Conservation (phyloP, 1,140 invertebrate genomes). For the Conus betulinus region DNA sequence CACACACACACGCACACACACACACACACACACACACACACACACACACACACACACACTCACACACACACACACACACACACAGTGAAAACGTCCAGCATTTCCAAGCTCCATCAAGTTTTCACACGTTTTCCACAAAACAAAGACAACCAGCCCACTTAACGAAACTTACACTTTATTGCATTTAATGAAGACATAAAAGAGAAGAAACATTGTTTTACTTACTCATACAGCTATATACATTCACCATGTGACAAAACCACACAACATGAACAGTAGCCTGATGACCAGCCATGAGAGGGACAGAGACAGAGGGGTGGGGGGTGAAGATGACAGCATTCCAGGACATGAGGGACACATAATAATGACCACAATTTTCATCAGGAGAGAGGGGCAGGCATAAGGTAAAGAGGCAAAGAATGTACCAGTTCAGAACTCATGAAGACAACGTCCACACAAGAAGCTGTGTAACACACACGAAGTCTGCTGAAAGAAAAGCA, state of each 20-base stretch:
- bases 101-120: no score
- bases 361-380: no score
- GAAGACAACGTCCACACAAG: no score
- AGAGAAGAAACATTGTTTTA: not conserved
- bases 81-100: not conserved
- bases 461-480: no score
- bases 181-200: constrained; percentile 21
- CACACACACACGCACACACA: no score
- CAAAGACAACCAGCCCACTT: not conserved
- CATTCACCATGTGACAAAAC: not conserved
- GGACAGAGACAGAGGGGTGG: not conserved
- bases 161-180: constrained; percentile 5
- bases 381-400: no score
- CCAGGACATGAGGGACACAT: not conserved
- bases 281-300: not conserved
- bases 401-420: no score
- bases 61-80: not conserved
- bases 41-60: no score
- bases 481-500: no score
- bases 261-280: not conserved
- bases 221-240: constrained; percentile 7
- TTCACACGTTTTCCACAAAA: not conserved
- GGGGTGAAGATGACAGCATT: not conserved
- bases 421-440: no score
- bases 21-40: no score